These are phyloP conservation scores for Oophaga pumilio DNA, from an alignment of 2,113 vertebrate species.

Conservation along the genomic window DNA sequence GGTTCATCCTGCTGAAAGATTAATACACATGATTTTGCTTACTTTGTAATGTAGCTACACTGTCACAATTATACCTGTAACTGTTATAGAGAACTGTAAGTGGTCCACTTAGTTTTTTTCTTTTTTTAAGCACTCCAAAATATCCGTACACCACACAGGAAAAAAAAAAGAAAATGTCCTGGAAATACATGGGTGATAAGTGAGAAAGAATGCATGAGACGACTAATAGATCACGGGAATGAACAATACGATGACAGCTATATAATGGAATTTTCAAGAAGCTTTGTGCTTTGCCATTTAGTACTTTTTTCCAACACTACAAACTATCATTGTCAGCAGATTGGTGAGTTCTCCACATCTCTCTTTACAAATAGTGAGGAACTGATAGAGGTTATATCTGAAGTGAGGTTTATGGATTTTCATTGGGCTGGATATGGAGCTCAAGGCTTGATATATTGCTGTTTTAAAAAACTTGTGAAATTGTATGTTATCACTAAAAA, in stretches of 20 bases:
- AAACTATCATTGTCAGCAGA: conserved; percentile 32
- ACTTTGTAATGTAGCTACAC: no score
- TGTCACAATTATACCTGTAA: no score
- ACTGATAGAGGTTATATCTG: conserved; percentile 22
- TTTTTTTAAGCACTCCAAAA: neutral
- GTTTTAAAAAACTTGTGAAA: conserved; percentile 6
- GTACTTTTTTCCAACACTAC: conserved; percentile 23
- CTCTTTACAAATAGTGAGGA: neutral
- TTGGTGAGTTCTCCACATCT: conserved; percentile 29
- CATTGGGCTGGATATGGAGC: neutral
- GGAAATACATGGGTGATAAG: conserved; percentile 28
- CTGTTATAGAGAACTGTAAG: no score
- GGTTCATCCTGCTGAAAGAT: no score
- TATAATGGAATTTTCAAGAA: conserved; percentile 38
- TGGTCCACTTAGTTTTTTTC: neutral
- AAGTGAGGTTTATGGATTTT: conserved; percentile 25
- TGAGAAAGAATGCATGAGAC: neutral
- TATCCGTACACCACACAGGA: neutral
- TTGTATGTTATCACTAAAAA: conserved; percentile 13
- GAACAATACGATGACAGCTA: conserved; percentile 33
- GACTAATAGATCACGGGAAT: conserved; percentile 16
- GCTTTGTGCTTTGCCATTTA: neutral
- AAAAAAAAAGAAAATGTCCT: neutral
- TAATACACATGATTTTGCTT: no score
- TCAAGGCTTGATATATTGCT: conserved; percentile 15